Conservation (phyloP, 2,888 invertebrate species). For the Parnassius smintheus region DNA sequence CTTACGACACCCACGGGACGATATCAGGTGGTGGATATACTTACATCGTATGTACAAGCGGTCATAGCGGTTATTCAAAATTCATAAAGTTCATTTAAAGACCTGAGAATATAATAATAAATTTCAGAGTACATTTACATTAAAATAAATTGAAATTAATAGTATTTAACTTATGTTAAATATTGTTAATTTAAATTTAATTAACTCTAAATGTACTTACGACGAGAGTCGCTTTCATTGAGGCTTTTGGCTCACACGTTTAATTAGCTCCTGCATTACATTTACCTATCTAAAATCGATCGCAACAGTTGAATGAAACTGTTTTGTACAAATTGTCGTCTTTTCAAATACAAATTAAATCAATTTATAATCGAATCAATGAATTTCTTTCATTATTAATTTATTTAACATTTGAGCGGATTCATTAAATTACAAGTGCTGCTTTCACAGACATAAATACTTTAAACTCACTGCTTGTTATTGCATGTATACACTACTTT, state of each 20-base stretch:
- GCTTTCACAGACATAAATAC: conserved; percentile 9
- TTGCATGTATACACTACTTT: conserved; percentile 32
- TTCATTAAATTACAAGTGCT: background rate
- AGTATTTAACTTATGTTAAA: background rate
- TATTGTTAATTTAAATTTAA: no score
- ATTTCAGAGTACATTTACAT: no score
- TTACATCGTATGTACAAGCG: no score
- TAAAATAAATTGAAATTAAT: background rate
- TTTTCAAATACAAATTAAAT: background rate
- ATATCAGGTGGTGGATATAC: no score
- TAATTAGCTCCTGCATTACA: conserved; percentile 53
- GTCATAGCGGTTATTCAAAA: no score
- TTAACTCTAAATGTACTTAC: conserved; percentile 23
- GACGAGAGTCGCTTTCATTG: conserved; percentile 44
- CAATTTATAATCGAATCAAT: conserved; percentile 11
- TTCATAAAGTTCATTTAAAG: no score
- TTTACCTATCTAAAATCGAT: conserved; percentile 7
- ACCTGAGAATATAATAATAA: no score
- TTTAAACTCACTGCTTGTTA: conserved; percentile 30
- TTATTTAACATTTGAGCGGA: conserved; percentile 4
- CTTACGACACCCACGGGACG: no score
- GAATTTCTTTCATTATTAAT: conserved; percentile 8
- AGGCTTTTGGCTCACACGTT: conserved; percentile 35
- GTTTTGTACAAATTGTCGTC: conserved; percentile 3
- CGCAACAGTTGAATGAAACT: conserved; percentile 15